phyloP scores from a whole-genome alignment of 2,797 vertebrate species.

The Rhincodon typus region DNA sequence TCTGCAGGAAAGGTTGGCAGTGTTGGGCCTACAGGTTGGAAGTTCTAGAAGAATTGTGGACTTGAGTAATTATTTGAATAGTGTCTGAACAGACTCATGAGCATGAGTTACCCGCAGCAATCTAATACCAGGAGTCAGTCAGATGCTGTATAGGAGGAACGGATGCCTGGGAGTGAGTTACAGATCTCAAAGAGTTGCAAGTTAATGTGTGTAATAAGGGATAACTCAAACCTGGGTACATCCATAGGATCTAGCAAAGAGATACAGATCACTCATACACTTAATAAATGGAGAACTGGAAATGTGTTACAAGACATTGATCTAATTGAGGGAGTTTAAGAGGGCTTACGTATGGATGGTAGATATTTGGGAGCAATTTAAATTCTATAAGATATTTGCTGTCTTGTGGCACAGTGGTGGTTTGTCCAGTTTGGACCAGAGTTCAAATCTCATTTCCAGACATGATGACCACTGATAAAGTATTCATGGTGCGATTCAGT shows the following conservation, averaged over 20 bases:
- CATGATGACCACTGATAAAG: too few relatives aligned
- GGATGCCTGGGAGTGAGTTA: not conserved
- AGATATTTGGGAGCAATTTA: not conserved
- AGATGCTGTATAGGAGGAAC: not conserved
- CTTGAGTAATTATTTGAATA: not conserved
- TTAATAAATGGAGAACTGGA: too few relatives aligned
- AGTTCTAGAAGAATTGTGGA: not conserved
- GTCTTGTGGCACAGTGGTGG: too few relatives aligned
- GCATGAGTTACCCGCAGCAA: not conserved
- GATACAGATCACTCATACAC: too few relatives aligned
- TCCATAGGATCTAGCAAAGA: not conserved
- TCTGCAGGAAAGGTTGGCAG: not conserved
- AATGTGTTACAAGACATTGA: too few relatives aligned
- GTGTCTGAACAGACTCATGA: not conserved
- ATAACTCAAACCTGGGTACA: not conserved
- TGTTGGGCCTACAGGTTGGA: not conserved
- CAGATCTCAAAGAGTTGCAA: not conserved
- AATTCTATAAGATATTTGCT: not conserved
- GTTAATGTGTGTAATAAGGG: not conserved
- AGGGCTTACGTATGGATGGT: not conserved
- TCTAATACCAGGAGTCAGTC: not conserved
- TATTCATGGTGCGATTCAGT: too few relatives aligned
- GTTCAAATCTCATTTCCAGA: too few relatives aligned
- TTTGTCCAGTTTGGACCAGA: too few relatives aligned
- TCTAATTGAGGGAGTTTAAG: too few relatives aligned